Base-by-base conservation (phyloP, 2,888 invertebrate genomes). In the Penaeus monodon region DNA sequence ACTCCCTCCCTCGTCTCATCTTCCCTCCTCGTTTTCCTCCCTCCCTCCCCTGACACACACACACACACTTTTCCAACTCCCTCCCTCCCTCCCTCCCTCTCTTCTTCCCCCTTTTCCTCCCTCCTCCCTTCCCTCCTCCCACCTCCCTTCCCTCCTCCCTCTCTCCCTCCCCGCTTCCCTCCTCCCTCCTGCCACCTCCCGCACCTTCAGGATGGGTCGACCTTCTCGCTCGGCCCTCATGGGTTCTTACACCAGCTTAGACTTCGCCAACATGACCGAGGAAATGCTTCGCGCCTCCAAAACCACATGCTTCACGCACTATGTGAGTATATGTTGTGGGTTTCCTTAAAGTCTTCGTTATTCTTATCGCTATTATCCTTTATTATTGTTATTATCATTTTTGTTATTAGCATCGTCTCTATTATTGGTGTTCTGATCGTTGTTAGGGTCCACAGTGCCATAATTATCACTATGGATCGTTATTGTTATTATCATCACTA, bases 181-280 rank as follows among this genome's bases (percentile, higher is more conserved):
- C 70, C 29, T 10, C 70, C n/a, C 14, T 7, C 20, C 4, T 29
- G 10, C 20, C 70, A 0, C 29, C 29, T 22, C 74, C 33, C 8
- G 10, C 74, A 33, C 24, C 27, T 24, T 17, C 70, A 85, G 22
- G 29, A 85, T 85, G 85, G 85, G 85, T 33, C 73, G 85, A 12
- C 74, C 80, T 0, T 85, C 85, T 3, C 80, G 85, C 1, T 27
- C 79, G 3, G 85, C 74, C 49, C 80, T 85, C 27, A 29, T 85
- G 38, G 85, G 77, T 20, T 73, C 85, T 49, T 85, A 85, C 80
- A 81, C 85, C 38, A 85, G 85, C 64, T 65, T 85, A 20, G 85
- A 85, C 63, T 85, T 85, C 17, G 80, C 80, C 22, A 70, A 81
- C 44, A 79, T 85, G 66, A 80, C 80, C 7, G 79, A 85, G 74